phyloP scores from a whole-genome alignment of 2,797 vertebrate species.

The Parauchenoglanis punctatus region DNA sequence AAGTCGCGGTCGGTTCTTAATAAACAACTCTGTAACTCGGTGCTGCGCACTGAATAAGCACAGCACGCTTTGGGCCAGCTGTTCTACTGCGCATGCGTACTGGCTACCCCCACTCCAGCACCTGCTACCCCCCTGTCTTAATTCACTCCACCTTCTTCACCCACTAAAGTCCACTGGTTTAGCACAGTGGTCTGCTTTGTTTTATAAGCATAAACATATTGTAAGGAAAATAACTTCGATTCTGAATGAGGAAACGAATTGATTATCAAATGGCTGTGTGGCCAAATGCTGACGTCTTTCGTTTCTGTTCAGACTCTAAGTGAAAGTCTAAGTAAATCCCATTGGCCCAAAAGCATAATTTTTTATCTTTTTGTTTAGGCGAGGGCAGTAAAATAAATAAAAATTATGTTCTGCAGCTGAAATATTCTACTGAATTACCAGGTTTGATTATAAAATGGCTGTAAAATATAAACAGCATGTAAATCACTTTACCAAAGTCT shows the following conservation, averaged over 20 bases:
- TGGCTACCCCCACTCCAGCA: conserved; percentile 57
- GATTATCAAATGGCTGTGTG: not conserved
- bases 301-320: not conserved
- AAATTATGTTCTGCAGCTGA: not conserved
- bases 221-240: not conserved
- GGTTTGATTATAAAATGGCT: not conserved
- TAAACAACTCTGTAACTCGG: not conserved
- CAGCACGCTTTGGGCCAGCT: conserved; percentile 74
- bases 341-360: not conserved
- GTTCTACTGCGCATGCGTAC: conserved; percentile 71
- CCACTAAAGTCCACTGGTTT: not conserved
- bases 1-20: conserved; percentile 24
- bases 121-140: conserved; percentile 66
- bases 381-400: not conserved
- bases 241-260: not conserved
- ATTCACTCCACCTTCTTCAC: conserved; percentile 43
- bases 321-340: not conserved
- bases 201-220: not conserved
- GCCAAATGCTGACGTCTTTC: not conserved
- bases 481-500: not conserved
- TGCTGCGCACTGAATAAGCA: conserved; percentile 71
- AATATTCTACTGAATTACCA: not conserved
- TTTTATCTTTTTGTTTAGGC: too few species aligned
- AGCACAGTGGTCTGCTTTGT: not conserved
- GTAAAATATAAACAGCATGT: not conserved